These are phyloP conservation scores for Thaleichthys pacificus DNA, from an alignment of 2,797 vertebrate genomes.

Conservation along the genomic window DNA sequence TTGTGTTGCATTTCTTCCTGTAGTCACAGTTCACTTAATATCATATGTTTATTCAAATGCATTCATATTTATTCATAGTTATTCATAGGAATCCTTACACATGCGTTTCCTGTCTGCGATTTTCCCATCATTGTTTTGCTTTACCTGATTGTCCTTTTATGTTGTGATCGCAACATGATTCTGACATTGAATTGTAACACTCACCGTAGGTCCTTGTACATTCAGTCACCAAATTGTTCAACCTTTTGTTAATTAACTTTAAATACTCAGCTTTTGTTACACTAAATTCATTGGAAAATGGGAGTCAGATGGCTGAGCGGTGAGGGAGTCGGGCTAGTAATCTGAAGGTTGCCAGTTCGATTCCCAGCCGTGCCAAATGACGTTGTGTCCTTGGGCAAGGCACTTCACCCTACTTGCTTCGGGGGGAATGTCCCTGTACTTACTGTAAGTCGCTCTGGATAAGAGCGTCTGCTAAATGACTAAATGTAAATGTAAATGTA, in stretches of 20 bases:
- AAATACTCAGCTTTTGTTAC: constrained; percentile 55
- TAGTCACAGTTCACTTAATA: neutral
- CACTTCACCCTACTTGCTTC: too few relatives aligned
- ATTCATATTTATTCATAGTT: constrained; percentile 24
- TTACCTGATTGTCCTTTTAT: neutral
- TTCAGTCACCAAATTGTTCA: too few relatives aligned
- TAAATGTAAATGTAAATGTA: too few relatives aligned
- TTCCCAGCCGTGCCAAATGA: too few relatives aligned
- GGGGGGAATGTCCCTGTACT: too few relatives aligned
- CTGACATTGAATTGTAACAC: constrained; percentile 37
- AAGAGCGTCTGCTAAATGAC: too few relatives aligned
- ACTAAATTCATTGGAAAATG: constrained; percentile 33
- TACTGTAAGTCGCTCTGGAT: too few relatives aligned
- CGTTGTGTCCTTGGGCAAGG: too few relatives aligned
- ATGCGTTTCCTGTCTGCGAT: neutral
- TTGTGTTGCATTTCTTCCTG: neutral
- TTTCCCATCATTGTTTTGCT: neutral
- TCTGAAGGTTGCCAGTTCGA: too few relatives aligned
- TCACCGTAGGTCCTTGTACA: too few relatives aligned
- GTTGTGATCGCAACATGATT: constrained; percentile 24
- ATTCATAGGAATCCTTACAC: constrained; percentile 8
- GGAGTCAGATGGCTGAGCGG: too few relatives aligned
- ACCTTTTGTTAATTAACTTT: constrained; percentile 22
- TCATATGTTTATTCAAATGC: constrained; percentile 16
- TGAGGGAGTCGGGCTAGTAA: too few relatives aligned